These are phyloP conservation scores for Cololabis saira DNA, from an alignment of 2,113 vertebrate species.

Conservation along the genomic window DNA sequence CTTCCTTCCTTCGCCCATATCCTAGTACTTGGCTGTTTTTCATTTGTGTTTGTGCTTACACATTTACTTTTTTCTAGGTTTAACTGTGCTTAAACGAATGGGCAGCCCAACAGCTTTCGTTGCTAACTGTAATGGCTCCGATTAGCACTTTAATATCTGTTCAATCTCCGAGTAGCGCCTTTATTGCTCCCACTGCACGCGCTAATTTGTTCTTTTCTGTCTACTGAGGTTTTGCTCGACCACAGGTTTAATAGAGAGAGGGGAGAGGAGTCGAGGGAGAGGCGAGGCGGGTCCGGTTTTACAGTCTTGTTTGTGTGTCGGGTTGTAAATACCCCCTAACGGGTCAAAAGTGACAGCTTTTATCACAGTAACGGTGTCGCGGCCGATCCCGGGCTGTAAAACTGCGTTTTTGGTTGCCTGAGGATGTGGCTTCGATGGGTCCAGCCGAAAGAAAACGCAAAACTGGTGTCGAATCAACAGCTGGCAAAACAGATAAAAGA, in stretches of 20 bases:
- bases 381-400: neutral
- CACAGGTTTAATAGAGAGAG: constrained; percentile 34
- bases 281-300: constrained; percentile 59
- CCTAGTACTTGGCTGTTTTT: constrained; percentile 14
- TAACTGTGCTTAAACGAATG: constrained; percentile 29
- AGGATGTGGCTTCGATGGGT: neutral
- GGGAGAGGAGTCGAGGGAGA: constrained; percentile 32
- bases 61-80: constrained; percentile 19
- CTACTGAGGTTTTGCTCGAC: constrained; percentile 35
- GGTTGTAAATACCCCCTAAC: constrained; percentile 61
- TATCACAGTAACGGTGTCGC: neutral
- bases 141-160: constrained; percentile 40
- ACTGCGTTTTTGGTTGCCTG: neutral
- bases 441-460: too few relatives aligned
- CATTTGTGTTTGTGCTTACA: neutral
- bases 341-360: constrained; percentile 54
- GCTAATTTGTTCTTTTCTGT: constrained; percentile 22
- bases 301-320: constrained; percentile 58
- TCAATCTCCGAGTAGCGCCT: constrained; percentile 26
- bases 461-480: neutral
- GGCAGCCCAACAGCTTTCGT: constrained; percentile 23
- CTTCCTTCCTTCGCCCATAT: too few relatives aligned
- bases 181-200: constrained; percentile 34
- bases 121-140: constrained; percentile 30
- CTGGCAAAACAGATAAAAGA: neutral